Conservation (phyloP, 2,888 invertebrate genomes). For the Colletes collaris region DNA sequence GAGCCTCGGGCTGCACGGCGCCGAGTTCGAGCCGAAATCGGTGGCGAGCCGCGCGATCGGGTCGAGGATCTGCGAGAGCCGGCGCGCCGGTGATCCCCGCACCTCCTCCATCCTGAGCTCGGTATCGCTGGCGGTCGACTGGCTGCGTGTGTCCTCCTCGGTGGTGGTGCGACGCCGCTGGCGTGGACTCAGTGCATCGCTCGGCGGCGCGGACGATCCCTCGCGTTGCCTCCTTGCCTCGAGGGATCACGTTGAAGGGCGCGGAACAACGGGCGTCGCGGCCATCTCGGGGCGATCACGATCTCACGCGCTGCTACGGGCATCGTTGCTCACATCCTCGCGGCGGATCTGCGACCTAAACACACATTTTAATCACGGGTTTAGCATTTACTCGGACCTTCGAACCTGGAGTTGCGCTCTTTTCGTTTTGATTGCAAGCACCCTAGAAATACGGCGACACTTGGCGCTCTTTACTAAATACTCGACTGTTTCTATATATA, state of each 20-base stretch:
- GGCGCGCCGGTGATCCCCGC: slow-evolving; percentile 86
- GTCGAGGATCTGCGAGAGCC: slow-evolving; percentile 93
- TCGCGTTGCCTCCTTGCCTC: slow-evolving; percentile 39
- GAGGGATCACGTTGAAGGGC: slow-evolving; percentile 60
- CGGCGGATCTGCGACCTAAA: slow-evolving; percentile 57
- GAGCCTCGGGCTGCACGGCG: slow-evolving; percentile 82
- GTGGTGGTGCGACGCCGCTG: not conserved
- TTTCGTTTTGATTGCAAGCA: too few species aligned
- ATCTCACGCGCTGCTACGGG: slow-evolving; percentile 54
- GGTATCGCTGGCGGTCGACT: slow-evolving; percentile 9
- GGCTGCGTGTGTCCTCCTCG: slow-evolving; percentile 11
- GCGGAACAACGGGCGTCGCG: slow-evolving; percentile 34
- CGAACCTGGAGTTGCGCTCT: too few species aligned
- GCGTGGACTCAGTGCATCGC: slow-evolving; percentile 54
- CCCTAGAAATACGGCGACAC: too few species aligned
- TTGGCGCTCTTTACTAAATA: too few species aligned
- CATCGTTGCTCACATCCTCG: slow-evolving; percentile 60
- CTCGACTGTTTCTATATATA: too few species aligned
- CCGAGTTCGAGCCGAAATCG: slow-evolving; percentile 84
- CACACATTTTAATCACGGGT: not conserved
- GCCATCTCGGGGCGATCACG: slow-evolving; percentile 60
- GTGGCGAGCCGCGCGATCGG: slow-evolving; percentile 88
- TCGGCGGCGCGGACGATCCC: slow-evolving; percentile 33
- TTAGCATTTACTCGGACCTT: too few species aligned
- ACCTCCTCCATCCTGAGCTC: slow-evolving; percentile 78